Evolutionary conservation across 2,888 invertebrate genomes (phyloP), one percentile per base, ranked within the genome.

Genomic region (Tupiocoris notatus): DNA sequence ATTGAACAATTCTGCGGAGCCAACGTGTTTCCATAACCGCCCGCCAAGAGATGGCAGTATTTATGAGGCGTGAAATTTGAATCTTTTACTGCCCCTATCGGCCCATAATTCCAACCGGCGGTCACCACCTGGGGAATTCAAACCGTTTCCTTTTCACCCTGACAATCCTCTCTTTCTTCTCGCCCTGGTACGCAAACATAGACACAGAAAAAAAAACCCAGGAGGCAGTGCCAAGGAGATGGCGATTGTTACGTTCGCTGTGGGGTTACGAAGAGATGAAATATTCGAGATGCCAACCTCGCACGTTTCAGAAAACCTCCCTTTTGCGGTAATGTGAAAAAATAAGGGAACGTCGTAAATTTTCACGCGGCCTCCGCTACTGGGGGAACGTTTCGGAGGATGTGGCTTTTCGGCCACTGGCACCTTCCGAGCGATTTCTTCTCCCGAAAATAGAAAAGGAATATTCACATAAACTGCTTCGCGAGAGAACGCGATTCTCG

Each of bases 41-140:
- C 39, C 39, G 6, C 12, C 6, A 12, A 39, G 12, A 3, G 39
- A 7, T 3, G 39, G 6, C 39, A 12, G 12, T 39, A 65, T 65
- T 65, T 65, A 65, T 65, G 39, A 39, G 17, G 39, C 65, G 65
- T 65, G 65, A 65, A 65, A 65, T 65, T 65, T 65, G 65, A 65
- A 65, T 65, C 65, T 65, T n/a, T 39, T 22, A 39, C 39, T 39
- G 39, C 39, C 39, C 39, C 39, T 39, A 39, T 39, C 12, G 39
- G 39, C 39, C 39, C 39, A 39, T 39, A 39, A 39, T 12, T 39
- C 39, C 6, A 39, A 39, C 6, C 39, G 12, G 39, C 39, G 39
- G 39, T 39, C 39, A 39, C 39, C 39, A 39, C 39, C 39, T 39
- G 39, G 39, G n/a, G 39, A 39, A 39, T 39, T 39, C 39, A 3